Conservation (phyloP, 2,113 vertebrate genomes). For the Eurystomus gularis region DNA sequence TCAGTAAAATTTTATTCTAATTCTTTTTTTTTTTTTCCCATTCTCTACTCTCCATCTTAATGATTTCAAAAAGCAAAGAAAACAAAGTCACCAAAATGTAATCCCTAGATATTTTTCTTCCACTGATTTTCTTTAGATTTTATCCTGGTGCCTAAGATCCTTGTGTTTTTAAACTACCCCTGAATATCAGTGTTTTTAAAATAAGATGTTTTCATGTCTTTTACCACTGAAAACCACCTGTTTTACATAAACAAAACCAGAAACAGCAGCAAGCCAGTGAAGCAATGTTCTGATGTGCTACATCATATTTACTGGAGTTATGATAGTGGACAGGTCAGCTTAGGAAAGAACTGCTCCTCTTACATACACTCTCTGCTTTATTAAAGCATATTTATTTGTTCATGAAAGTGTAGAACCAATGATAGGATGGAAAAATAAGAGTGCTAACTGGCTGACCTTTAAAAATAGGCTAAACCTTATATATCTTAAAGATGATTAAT, state of each 20-base stretch:
- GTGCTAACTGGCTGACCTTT: background rate
- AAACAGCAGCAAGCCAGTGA: background rate
- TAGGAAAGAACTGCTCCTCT: background rate
- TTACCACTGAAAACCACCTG: background rate
- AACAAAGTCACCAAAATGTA: background rate
- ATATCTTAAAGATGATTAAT: background rate
- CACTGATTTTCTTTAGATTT: background rate
- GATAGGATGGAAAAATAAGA: background rate
- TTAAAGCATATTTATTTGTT: conserved; percentile 14
- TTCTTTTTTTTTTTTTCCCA: background rate
- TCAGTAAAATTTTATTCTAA: background rate
- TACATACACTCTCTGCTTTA: background rate
- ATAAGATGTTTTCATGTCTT: conserved; percentile 11
- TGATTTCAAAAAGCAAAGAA: background rate
- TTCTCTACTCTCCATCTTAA: background rate
- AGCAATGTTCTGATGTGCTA: background rate
- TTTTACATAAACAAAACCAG: conserved; percentile 8
- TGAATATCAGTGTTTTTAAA: conserved; percentile 25
- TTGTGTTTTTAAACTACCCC: background rate
- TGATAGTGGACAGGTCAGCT: background rate
- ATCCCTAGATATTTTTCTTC: background rate
- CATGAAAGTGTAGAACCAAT: background rate
- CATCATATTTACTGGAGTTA: background rate
- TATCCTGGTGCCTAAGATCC: background rate
- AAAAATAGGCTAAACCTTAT: background rate